Conservation (phyloP, 2,797 vertebrate genomes). For the Hypotaenidia okinawae region DNA sequence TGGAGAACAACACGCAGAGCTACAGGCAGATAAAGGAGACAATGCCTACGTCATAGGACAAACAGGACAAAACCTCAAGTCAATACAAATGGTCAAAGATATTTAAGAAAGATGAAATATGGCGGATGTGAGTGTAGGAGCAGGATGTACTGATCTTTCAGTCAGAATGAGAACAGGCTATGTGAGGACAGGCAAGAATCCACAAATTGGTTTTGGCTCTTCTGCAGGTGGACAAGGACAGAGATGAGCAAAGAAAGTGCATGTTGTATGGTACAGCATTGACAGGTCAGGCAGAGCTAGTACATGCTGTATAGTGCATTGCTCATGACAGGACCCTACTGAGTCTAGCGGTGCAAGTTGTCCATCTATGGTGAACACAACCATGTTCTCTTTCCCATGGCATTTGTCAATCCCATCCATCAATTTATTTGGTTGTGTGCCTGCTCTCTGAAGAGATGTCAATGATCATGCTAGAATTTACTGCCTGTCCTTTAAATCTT, state of each 20-base stretch:
- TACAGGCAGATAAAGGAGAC: neutral
- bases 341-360: neutral
- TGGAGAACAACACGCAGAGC: neutral
- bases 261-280: neutral
- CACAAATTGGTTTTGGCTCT: neutral
- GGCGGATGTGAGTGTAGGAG: neutral
- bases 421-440: slow-evolving; percentile 17
- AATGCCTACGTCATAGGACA: rapidly evolving
- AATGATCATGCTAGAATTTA: slow-evolving; percentile 32
- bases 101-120: neutral
- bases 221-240: neutral
- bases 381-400: neutral
- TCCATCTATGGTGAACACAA: slow-evolving; percentile 17
- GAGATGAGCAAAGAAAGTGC: neutral
- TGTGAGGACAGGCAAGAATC: neutral
- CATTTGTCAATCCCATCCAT: slow-evolving; percentile 19
- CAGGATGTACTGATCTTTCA: slow-evolving; percentile 3
- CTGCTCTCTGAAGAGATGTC: neutral
- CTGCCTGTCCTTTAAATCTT: slow-evolving; percentile 57
- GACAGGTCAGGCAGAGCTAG: slow-evolving; percentile 13
- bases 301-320: slow-evolving; percentile 27
- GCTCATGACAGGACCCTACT: neutral
- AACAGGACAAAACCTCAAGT: neutral
- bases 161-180: neutral
- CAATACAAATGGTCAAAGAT: neutral